These are phyloP conservation scores for Cremastobaeus sp. DNA, from an alignment of 2,888 invertebrate species.

Conservation along the genomic window DNA sequence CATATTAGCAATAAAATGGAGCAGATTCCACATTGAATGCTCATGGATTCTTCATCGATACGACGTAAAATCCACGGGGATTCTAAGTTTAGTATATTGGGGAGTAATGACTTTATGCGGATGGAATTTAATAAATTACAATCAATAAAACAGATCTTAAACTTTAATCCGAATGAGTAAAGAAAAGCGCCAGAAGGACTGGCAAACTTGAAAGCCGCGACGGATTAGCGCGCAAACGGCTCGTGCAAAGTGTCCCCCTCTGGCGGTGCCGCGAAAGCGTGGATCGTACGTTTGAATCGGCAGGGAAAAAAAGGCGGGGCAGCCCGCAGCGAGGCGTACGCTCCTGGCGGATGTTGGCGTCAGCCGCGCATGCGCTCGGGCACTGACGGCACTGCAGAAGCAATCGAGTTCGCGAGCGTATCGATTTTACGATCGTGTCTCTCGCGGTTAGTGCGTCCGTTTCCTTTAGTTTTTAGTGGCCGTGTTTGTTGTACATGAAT, in stretches of 20 bases:
- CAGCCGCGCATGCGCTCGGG: conserved; percentile 80
- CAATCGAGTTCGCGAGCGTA: conserved; percentile 83
- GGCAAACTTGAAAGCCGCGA: too few relatives aligned
- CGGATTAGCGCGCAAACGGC: too few relatives aligned
- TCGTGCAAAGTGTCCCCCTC: conserved; percentile 1
- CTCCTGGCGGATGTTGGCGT: conserved; percentile 71
- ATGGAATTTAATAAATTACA: too few relatives aligned
- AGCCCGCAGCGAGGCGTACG: conserved; percentile 24
- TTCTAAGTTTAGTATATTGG: too few relatives aligned
- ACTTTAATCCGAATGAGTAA: too few relatives aligned
- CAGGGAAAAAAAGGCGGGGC: conserved; percentile 16
- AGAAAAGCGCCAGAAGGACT: too few relatives aligned
- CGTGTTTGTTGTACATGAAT: conserved; percentile 85
- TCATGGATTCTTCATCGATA: too few relatives aligned
- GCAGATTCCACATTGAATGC: too few relatives aligned
- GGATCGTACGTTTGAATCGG: not conserved
- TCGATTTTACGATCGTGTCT: conserved; percentile 88
- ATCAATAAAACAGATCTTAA: too few relatives aligned
- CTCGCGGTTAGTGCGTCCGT: conserved; percentile 77
- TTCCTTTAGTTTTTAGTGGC: conserved; percentile 80
- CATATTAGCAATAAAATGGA: too few relatives aligned
- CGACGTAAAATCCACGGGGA: too few relatives aligned
- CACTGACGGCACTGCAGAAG: conserved; percentile 83
- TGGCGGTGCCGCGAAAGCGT: conserved; percentile 6
- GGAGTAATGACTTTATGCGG: too few relatives aligned